Evolutionary conservation across 2,113 vertebrate genomes (phyloP), one percentile per base, ranked within the genome.

Genomic region (Eulemur macaco): DNA sequence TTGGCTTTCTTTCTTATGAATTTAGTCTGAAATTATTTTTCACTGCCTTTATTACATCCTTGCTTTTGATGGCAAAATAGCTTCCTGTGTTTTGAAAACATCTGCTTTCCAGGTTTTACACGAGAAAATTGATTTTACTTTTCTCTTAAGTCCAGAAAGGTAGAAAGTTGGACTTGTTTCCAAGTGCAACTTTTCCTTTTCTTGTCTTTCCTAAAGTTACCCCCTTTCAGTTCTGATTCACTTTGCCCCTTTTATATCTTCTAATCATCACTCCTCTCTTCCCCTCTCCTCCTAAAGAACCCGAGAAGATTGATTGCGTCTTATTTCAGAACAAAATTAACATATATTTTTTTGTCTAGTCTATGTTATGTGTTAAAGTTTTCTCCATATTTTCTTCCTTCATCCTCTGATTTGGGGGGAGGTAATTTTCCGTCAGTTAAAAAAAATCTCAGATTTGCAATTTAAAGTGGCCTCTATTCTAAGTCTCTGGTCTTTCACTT

Each of bases 191-290:
- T 98, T 98, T 98, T 95, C 96, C 97, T 95, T 97, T 96, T 92
- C 95, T 95, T 98, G 98, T 98, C 98, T 98, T 98, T 97, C 98
- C 96, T 98, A 87, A 97, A 98, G 86, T 98, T 97, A 96, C 88
- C 96, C 94, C 98, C 25, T 91, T 94, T 93, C 93, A 91, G 52
- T 89, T 93, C 96, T 87, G 84, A 85, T 71, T 90, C 95, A 91
- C 93, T 95, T 97, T 93, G 50, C 39, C 74, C 71, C 76, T 93
- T 96, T 96, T 81, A 96, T 96, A 96, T 96, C 93, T 97, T 94
- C 91, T 92, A 96, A 93, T 94, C 96, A 84, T 95, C 96, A 94
- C 92, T 52, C 37, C 39, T 56, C 66, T 58, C 69, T 66, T 45
- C 10, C 81, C 50, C 47, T 78, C 58, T 91, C 52, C 76, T 93